Evolutionary conservation across 1,140 invertebrate species (phyloP).

Genomic region (Psilanteris sp.): DNA sequence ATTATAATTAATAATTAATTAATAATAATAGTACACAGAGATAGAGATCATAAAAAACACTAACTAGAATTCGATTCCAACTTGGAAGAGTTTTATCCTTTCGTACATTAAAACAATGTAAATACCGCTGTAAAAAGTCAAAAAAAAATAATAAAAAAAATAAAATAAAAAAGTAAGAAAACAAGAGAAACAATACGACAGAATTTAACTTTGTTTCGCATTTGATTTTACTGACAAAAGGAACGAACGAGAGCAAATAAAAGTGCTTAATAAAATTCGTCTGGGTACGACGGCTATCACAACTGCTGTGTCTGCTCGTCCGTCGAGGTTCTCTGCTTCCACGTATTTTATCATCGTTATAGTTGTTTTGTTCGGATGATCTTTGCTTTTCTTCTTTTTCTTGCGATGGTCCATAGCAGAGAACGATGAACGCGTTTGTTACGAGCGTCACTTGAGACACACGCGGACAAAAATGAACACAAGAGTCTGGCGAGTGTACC

Average conservation of each 20-base stretch:
- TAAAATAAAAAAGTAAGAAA: slow-evolving; percentile 24
- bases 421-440: slow-evolving; percentile 39
- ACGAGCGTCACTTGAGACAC: slow-evolving; percentile 62
- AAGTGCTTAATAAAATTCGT: slow-evolving; percentile 66
- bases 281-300: slow-evolving; percentile 74
- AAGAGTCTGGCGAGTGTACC: slow-evolving; percentile 63
- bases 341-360: background rate
- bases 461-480: slow-evolving; percentile 64
- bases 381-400: slow-evolving; percentile 16
- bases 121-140: slow-evolving; percentile 71
- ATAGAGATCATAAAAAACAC: slow-evolving; percentile 81
- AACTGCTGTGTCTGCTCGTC: slow-evolving; percentile 68
- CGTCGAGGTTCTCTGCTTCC: slow-evolving; percentile 70
- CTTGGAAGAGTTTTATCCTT: slow-evolving; percentile 76
- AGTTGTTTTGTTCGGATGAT: background rate
- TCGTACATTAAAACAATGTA: slow-evolving; percentile 68
- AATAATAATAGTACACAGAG: slow-evolving; percentile 73
- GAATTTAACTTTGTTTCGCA: slow-evolving; percentile 33
- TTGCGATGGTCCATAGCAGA: slow-evolving; percentile 1
- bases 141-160: slow-evolving; percentile 66
- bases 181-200: slow-evolving; percentile 8
- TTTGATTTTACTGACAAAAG: slow-evolving; percentile 40
- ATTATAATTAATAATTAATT: slow-evolving; percentile 64
- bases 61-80: slow-evolving; percentile 78
- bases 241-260: slow-evolving; percentile 46